Conservation (phyloP, 1,140 invertebrate genomes). For the Drosophila takahashii region DNA sequence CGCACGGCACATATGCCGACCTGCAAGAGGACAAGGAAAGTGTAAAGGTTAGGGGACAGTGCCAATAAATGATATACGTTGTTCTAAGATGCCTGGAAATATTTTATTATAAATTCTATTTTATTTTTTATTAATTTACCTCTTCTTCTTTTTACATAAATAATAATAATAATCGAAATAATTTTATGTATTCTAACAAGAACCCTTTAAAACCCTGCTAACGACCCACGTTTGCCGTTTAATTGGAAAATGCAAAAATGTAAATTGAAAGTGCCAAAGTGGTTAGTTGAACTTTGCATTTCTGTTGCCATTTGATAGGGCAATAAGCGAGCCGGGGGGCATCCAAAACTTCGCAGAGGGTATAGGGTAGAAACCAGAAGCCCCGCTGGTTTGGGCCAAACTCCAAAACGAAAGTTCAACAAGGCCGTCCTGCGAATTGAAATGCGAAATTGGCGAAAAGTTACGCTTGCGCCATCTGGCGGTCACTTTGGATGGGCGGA, state of each 20-base stretch:
- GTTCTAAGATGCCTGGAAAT: not conserved
- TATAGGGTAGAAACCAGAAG: not conserved
- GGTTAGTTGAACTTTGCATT: conserved; percentile 61
- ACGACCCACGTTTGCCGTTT: conserved; percentile 8
- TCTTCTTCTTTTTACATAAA: not conserved
- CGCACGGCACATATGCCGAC: conserved; percentile 94
- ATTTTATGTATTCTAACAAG: not conserved
- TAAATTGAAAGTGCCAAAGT: conserved; percentile 50
- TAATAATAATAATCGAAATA: too few species aligned
- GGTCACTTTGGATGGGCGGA: not conserved
- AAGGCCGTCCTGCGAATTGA: conserved; percentile 60
- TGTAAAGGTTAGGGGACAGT: conserved; percentile 8
- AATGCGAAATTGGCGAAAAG: conserved; percentile 62
- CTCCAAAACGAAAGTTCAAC: conserved; percentile 1
- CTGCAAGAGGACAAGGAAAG: conserved; percentile 84
- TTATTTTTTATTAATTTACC: not conserved
- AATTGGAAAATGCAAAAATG: conserved; percentile 36
- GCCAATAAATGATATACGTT: not conserved
- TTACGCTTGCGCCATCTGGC: conserved; percentile 54
- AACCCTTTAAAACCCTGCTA: not conserved
- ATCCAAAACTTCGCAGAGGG: conserved; percentile 1
- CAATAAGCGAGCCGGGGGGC: conserved; percentile 38
- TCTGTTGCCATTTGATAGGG: conserved; percentile 61
- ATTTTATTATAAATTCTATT: not conserved
- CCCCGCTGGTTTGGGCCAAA: conserved; percentile 8